Percentiles rank a stretch among this genome's conserved stretches.
These are phyloP conservation scores for Sturmia bella DNA, from an alignment of 2,888 invertebrate genomes.

Conservation along the genomic window DNA sequence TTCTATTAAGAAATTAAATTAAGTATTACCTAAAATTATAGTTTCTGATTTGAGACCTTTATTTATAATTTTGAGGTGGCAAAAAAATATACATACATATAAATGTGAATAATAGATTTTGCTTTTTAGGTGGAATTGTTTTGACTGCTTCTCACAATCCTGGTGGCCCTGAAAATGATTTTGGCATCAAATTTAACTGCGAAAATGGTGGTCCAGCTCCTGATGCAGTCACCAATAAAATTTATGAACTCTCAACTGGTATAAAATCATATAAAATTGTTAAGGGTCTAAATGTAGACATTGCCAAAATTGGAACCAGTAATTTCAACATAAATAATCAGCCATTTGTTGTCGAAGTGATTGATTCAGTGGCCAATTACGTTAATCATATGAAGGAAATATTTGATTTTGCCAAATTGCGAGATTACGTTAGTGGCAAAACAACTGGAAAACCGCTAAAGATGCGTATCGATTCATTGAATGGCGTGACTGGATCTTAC, in stretches of 20 bases:
- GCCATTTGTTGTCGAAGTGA: conserved; percentile 91
- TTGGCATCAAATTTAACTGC: conserved; percentile 99
- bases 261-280: conserved; percentile 92
- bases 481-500: conserved; percentile 99
- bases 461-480: conserved; percentile 95
- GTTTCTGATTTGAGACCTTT: too few relatives aligned
- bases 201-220: conserved; percentile 99
- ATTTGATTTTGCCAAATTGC: conserved; percentile 94
- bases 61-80: too few relatives aligned
- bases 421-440: conserved; percentile 87
- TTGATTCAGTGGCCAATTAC: conserved; percentile 96
- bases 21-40: too few relatives aligned
- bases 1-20: too few relatives aligned
- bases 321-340: conserved; percentile 84
- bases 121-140: conserved; percentile 92
- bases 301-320: conserved; percentile 87
- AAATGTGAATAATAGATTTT: too few relatives aligned
- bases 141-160: conserved; percentile 99
- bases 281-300: conserved; percentile 89
- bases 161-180: conserved; percentile 98
- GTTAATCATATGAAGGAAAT: conserved; percentile 95
- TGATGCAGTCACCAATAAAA: conserved; percentile 92
- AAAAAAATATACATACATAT: too few relatives aligned
- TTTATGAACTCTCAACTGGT: conserved; percentile 90
- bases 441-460: conserved; percentile 87